A percentile compares a stretch with the other conserved stretches of the same genome.
phyloP scores from a whole-genome alignment of 2,797 vertebrate genomes.

The Lepus oiostolus region DNA sequence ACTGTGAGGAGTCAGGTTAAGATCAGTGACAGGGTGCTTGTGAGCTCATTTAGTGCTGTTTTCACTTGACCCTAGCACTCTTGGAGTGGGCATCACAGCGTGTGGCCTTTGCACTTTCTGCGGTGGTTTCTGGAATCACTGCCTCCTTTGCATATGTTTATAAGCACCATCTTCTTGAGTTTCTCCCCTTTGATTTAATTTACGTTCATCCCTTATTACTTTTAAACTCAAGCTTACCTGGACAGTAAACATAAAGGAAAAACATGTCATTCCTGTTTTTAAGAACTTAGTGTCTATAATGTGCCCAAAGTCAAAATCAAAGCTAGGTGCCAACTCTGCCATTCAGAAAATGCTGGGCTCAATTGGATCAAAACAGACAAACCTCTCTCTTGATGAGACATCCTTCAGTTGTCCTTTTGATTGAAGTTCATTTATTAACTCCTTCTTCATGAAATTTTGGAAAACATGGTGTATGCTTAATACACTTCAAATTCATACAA shows the following conservation, averaged over 20 bases:
- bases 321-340: not conserved
- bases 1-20: not conserved
- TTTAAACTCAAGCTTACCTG: not conserved
- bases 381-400: not conserved
- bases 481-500: not conserved
- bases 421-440: not conserved
- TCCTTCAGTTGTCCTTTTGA: not conserved
- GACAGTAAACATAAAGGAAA: not conserved
- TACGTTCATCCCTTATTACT: not conserved
- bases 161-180: not conserved
- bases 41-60: not conserved
- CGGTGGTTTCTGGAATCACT: not conserved
- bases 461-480: not conserved
- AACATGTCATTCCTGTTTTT: not conserved
- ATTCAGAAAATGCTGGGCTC: not conserved
- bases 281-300: not conserved
- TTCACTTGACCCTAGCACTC: not conserved
- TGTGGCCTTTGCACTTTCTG: not conserved
- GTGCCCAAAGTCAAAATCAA: not conserved
- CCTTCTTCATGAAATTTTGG: not conserved
- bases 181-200: not conserved
- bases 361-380: not conserved
- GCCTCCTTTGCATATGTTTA: not conserved
- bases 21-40: not conserved
- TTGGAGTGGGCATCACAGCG: fast-evolving